Evolutionary conservation across 2,888 invertebrate genomes (phyloP).

Genomic region (Hydrotaea diabolus): DNA sequence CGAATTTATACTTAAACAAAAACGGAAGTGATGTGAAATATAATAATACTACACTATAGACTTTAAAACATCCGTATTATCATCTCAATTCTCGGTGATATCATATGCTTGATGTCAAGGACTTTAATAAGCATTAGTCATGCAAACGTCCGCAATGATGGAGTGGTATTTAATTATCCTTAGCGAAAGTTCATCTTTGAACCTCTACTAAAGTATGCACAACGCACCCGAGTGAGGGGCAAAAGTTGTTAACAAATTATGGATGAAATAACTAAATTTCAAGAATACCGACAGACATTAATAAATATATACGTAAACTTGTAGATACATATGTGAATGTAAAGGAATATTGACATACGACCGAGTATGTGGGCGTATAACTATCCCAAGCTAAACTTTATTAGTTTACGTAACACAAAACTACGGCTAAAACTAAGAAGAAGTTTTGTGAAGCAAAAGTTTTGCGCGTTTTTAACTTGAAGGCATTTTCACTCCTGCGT

Average conservation of each 20-base stretch:
- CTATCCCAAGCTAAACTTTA: neutral
- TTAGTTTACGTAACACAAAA: slow-evolving; percentile 34
- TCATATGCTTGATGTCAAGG: neutral
- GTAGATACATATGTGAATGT: no score
- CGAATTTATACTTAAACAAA: no score
- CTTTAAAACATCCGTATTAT: no score
- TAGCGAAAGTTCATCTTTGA: neutral
- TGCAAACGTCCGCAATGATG: neutral
- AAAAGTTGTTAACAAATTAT: slow-evolving; percentile 25
- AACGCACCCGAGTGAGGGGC: neutral
- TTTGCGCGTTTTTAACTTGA: slow-evolving; percentile 49
- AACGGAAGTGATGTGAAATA: no score
- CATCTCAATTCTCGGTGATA: no score
- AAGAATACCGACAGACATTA: neutral
- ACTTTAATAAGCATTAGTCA: neutral
- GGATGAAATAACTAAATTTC: slow-evolving; percentile 1
- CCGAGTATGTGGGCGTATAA: no score
- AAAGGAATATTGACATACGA: no score
- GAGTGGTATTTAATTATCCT: slow-evolving; percentile 23
- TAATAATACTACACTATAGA: no score
- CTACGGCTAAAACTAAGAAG: slow-evolving; percentile 30
- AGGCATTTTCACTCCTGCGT: slow-evolving; percentile 1
- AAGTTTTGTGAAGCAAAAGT: slow-evolving; percentile 47
- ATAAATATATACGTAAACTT: neutral
- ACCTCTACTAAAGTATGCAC: neutral